These are phyloP conservation scores for Macroteleia sp. DNA, from an alignment of 2,888 invertebrate genomes.

Conservation along the genomic window DNA sequence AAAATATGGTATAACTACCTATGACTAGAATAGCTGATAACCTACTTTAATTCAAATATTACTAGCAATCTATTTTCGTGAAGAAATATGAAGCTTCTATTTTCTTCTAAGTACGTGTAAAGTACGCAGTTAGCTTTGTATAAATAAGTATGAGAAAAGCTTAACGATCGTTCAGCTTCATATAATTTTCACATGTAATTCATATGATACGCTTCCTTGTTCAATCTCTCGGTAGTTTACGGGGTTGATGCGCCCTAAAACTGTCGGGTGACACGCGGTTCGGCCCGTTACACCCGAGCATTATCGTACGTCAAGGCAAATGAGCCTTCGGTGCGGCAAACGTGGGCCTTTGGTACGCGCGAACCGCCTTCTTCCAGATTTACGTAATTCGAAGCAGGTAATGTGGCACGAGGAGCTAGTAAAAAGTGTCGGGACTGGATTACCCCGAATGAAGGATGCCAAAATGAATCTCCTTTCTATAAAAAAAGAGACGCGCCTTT, in stretches of 20 bases:
- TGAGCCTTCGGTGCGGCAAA: slow-evolving; percentile 66
- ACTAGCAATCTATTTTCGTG: background rate
- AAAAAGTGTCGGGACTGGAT: slow-evolving; percentile 64
- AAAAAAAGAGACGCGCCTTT: background rate
- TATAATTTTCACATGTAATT: slow-evolving; percentile 59
- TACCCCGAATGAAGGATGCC: slow-evolving; percentile 34
- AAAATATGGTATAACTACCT: no score
- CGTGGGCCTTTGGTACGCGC: slow-evolving; percentile 35
- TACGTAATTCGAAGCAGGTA: slow-evolving; percentile 64
- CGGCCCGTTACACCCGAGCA: slow-evolving; percentile 77
- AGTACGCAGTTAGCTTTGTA: background rate
- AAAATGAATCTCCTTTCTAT: slow-evolving; percentile 23
- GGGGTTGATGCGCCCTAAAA: slow-evolving; percentile 62
- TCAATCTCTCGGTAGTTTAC: slow-evolving; percentile 60
- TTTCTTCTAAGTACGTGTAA: background rate
- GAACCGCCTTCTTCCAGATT: slow-evolving; percentile 70
- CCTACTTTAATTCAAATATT: no score
- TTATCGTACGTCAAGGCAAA: slow-evolving; percentile 78
- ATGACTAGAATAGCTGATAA: no score
- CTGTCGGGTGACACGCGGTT: slow-evolving; percentile 69
- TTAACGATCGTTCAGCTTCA: slow-evolving; percentile 44
- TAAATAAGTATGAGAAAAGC: slow-evolving; percentile 24
- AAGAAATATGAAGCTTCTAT: background rate
- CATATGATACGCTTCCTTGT: slow-evolving; percentile 51
- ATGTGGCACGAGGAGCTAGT: slow-evolving; percentile 28